Evolutionary conservation across 2,797 vertebrate genomes (phyloP).

Genomic region (Brotula barbata): DNA sequence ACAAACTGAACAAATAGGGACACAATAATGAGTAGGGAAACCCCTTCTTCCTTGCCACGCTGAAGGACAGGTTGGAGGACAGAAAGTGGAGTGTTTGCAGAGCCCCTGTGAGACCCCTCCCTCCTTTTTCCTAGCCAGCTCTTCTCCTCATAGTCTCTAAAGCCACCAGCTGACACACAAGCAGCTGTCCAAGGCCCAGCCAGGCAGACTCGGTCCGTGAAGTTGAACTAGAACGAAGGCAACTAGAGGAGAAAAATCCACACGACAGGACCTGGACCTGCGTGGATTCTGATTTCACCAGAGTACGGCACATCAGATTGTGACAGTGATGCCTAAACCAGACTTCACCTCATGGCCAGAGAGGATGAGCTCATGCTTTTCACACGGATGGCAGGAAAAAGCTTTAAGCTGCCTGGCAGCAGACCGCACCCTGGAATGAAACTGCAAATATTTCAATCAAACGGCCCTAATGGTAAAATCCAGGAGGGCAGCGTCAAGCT

Average conservation of each 20-base stretch:
- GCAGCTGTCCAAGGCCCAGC: slow-evolving; percentile 79
- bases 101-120: slow-evolving; percentile 64
- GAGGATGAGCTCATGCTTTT: slow-evolving; percentile 77
- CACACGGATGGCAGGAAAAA: slow-evolving; percentile 60
- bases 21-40: slow-evolving; percentile 36
- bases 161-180: slow-evolving; percentile 81
- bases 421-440: slow-evolving; percentile 80
- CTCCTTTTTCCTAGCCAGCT: slow-evolving; percentile 62
- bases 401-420: slow-evolving; percentile 65
- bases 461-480: slow-evolving; percentile 13
- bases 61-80: slow-evolving; percentile 54
- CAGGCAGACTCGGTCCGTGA: slow-evolving; percentile 45
- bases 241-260: slow-evolving; percentile 10
- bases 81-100: slow-evolving; percentile 54
- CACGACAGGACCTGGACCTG: slow-evolving; percentile 3
- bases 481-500: slow-evolving; percentile 7
- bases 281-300: slow-evolving; percentile 24
- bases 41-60: slow-evolving; percentile 29
- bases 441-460: slow-evolving; percentile 64
- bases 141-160: slow-evolving; percentile 48
- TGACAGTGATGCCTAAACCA: slow-evolving; percentile 75
- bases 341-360: slow-evolving; percentile 73
- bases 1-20: slow-evolving; percentile 48
- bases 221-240: slow-evolving; percentile 34
- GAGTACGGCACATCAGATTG: slow-evolving; percentile 46